Base-by-base conservation (phyloP, 2,113 vertebrate species). In the Corythaixoides concolor region DNA sequence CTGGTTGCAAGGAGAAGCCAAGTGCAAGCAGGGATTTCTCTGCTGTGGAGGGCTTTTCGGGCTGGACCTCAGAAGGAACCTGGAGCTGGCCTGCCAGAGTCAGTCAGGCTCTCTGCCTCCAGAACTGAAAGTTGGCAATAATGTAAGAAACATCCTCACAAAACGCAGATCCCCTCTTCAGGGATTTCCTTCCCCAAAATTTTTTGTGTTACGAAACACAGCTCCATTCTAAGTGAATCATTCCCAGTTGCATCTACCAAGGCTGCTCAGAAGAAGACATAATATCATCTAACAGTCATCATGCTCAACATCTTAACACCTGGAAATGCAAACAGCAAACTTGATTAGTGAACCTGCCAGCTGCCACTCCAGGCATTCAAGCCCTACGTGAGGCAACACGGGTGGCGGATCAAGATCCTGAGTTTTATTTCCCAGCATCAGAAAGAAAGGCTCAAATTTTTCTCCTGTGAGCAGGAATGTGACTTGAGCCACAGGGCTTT, bases 371-470 rank as follows among this genome's bases (percentile, higher is more conserved):
- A 32, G 76, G 45, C 30, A 43, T 53, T 81, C 43, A 78, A 72
- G 12, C 39, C 27, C 43, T 59, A 22, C 0, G 0, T 68, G 58
- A 52, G 2, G 4, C 4, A 5, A 17, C 27, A 11, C 0, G 5
- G 27, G 16, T 70, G 23, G 20, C 37, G 19, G 21, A 76, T 8
- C 30, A 55, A 74, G 17, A 20, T 59, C 28, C 32, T 63, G 66
- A 78, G n/a, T 19, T 81, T 91, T 59, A 70, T 60, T 89, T 88
- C 33, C 59, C 43, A 30, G 15, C 10, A 68, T 89, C 56, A 55
- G 30, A 74, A 87, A 45, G 20, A 81, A 49, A 78, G 23, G 37
- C 26, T 88, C 11, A 7, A 15, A 39, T 43, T 88, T 72, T 90
- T 12, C 26, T 78, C 12, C 39, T 67, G 18, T 82, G 77, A 82